Evolutionary conservation across 2,113 vertebrate genomes (phyloP).

Genomic region (Psilopsiagon aymara): DNA sequence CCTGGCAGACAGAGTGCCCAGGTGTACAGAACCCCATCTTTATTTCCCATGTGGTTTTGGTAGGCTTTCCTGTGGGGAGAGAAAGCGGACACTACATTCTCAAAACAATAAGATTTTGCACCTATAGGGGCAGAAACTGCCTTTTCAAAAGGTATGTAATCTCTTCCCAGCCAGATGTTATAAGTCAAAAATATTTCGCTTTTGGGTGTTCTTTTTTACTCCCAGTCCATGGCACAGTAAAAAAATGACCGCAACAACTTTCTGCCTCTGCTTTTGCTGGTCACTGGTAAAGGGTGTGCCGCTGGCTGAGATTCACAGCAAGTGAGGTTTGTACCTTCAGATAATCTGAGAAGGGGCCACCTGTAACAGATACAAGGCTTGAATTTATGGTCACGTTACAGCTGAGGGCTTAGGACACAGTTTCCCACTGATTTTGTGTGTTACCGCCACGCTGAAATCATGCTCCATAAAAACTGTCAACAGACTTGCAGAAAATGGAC

Average conservation of each 20-base stretch:
- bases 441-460: not conserved
- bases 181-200: not conserved
- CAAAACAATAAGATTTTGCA: not conserved
- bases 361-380: not conserved
- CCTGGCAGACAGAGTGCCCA: not conserved
- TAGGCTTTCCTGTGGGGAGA: not conserved
- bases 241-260: not conserved
- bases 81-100: not conserved
- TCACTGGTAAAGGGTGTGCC: not conserved
- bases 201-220: not conserved
- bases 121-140: not conserved
- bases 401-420: not conserved
- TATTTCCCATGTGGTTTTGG: not conserved
- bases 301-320: not conserved
- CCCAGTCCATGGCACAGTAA: not conserved
- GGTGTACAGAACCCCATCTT: not conserved
- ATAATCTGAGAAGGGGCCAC: conserved; percentile 19
- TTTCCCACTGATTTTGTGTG: not conserved
- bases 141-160: not conserved
- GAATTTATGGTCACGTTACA: not conserved
- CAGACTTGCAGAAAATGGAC: not conserved
- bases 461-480: not conserved
- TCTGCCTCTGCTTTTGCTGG: not conserved
- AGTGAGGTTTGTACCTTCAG: conserved; percentile 29
- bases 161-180: not conserved